Conservation (phyloP, 2,888 invertebrate species). For the Drosophila neonasuta region DNA sequence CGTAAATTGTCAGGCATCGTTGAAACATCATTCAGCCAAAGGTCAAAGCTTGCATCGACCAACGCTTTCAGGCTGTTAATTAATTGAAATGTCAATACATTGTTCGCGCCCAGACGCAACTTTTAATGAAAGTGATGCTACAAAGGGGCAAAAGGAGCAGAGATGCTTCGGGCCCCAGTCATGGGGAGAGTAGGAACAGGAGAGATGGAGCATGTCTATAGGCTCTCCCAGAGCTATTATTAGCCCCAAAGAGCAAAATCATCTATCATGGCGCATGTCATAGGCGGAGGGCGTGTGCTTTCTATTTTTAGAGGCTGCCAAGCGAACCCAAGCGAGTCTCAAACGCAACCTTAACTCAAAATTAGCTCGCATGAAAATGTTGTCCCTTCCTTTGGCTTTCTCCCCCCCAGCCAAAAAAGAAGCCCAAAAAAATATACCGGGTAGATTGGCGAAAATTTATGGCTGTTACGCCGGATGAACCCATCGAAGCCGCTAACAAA, state of each 20-base stretch:
- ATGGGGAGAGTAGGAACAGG: background rate
- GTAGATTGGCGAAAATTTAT: conserved; percentile 50
- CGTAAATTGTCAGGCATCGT: conserved; percentile 28
- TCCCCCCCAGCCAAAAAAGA: background rate
- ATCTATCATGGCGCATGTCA: conserved; percentile 51
- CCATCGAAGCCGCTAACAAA: conserved; percentile 50
- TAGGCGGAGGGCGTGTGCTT: conserved; percentile 21
- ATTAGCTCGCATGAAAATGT: conserved; percentile 63
- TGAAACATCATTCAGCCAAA: conserved; percentile 47
- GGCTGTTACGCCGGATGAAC: conserved; percentile 36
- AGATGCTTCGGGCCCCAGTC: background rate
- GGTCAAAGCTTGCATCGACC: conserved; percentile 56
- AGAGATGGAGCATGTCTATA: background rate
- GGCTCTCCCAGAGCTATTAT: conserved; percentile 32
- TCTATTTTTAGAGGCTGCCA: conserved; percentile 53
- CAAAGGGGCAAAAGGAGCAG: conserved; percentile 15
- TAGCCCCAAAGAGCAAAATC: conserved; percentile 49
- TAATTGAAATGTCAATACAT: conserved; percentile 77
- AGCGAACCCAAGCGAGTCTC: conserved; percentile 39
- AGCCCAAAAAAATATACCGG: conserved; percentile 16
- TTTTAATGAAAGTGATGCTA: conserved; percentile 42
- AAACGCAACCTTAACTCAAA: conserved; percentile 63
- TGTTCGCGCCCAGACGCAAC: conserved; percentile 46
- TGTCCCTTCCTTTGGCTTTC: background rate
- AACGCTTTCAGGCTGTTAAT: conserved; percentile 52